Percentiles rank a stretch among this genome's conserved stretches.
These are phyloP conservation scores for Agrotis ipsilon DNA, from an alignment of 2,888 invertebrate species.

Conservation along the genomic window DNA sequence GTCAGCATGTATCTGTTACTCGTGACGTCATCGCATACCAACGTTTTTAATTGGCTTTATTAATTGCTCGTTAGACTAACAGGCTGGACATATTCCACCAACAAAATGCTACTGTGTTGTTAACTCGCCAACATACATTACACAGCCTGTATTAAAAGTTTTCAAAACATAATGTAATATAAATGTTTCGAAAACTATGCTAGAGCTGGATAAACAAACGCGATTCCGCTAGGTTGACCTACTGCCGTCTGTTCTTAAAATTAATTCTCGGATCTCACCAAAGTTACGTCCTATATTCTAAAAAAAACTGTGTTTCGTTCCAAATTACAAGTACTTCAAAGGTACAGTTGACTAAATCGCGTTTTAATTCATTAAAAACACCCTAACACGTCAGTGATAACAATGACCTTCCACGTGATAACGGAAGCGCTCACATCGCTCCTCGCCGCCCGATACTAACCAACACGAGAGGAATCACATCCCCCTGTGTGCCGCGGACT, in stretches of 20 bases:
- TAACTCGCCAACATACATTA: neutral
- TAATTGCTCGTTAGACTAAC: slow-evolving; percentile 22
- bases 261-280: too few species aligned
- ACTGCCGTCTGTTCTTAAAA: too few species aligned
- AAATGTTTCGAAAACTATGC: too few species aligned
- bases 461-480: neutral
- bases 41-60: slow-evolving; percentile 33
- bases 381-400: neutral
- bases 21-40: slow-evolving; percentile 8
- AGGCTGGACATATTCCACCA: neutral
- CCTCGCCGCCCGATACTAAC: neutral
- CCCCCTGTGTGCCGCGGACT: neutral
- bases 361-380: neutral
- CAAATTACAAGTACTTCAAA: too few species aligned
- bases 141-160: neutral
- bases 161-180: neutral
- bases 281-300: too few species aligned
- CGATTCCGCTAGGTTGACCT: too few species aligned
- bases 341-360: too few species aligned
- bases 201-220: neutral
- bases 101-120: slow-evolving; percentile 6
- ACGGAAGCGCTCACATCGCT: slow-evolving; percentile 1
- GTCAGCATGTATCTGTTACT: slow-evolving; percentile 6
- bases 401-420: slow-evolving; percentile 16
- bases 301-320: too few species aligned